Evolutionary conservation across 2,113 vertebrate genomes (phyloP).

Genomic region (Poeciliopsis prolifica): DNA sequence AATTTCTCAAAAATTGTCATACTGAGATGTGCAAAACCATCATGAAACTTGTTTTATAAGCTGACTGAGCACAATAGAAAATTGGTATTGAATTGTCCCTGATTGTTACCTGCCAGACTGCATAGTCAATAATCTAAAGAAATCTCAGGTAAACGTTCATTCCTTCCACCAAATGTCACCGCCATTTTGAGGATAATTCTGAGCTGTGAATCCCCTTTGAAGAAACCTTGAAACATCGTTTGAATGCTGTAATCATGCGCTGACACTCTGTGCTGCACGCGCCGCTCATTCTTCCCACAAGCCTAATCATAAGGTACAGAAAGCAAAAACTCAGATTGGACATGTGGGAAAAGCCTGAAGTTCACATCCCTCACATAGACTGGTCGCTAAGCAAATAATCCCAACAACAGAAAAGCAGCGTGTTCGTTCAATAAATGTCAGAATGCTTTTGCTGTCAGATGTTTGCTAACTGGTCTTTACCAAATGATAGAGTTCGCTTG

Average conservation of each 20-base stretch:
- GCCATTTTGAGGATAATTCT: background rate
- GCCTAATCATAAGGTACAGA: slow-evolving; percentile 34
- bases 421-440: too few relatives aligned
- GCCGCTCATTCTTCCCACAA: slow-evolving; percentile 43
- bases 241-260: slow-evolving; percentile 45
- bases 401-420: too few relatives aligned
- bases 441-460: too few relatives aligned
- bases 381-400: background rate
- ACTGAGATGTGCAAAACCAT: background rate
- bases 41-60: background rate
- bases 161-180: slow-evolving; percentile 9
- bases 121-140: background rate
- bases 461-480: too few relatives aligned
- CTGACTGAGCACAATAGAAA: background rate
- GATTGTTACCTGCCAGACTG: background rate
- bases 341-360: slow-evolving; percentile 47
- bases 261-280: slow-evolving; percentile 28
- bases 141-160: slow-evolving; percentile 4
- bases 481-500: too few relatives aligned
- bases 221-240: slow-evolving; percentile 18
- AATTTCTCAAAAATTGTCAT: background rate
- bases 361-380: slow-evolving; percentile 45
- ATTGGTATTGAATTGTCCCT: background rate
- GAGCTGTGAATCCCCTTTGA: slow-evolving; percentile 17
- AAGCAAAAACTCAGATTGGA: slow-evolving; percentile 50